A percentile compares a stretch with the other conserved stretches of the same genome.
Evolutionary conservation across 1,140 invertebrate genomes (phyloP).

Genomic region (Ruditapes philippinarum): DNA sequence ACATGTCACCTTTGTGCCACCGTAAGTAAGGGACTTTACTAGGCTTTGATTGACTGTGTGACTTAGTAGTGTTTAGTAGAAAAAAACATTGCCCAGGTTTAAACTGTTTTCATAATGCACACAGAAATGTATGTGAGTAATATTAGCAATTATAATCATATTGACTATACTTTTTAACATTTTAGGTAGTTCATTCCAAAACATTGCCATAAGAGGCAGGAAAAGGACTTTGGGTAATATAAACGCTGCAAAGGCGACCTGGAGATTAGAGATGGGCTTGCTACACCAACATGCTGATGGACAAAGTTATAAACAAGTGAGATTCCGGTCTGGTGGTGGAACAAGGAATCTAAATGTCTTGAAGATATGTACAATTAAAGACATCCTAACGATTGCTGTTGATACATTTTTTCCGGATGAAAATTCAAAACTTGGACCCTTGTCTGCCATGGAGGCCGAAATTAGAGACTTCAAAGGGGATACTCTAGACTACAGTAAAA

Average conservation of each 20-base stretch:
- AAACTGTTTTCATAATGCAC: too few species aligned
- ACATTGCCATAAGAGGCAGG: too few species aligned
- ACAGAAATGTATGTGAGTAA: too few species aligned
- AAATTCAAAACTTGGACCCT: slow-evolving; percentile 29
- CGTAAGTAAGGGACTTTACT: too few species aligned
- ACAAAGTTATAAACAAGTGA: slow-evolving; percentile 18
- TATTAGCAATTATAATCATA: too few species aligned
- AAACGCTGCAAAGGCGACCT: slow-evolving; percentile 13
- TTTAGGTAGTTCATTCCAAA: too few species aligned
- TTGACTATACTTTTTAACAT: too few species aligned
- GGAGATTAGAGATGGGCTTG: background rate
- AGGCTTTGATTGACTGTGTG: too few species aligned
- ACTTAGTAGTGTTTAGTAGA: too few species aligned
- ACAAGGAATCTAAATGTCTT: slow-evolving; percentile 11
- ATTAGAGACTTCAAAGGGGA: slow-evolving; percentile 23
- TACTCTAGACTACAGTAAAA: slow-evolving; percentile 21
- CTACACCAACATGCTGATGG: slow-evolving; percentile 7
- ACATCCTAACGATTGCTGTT: slow-evolving; percentile 1
- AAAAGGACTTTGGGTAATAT: background rate
- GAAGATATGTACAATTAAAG: slow-evolving; percentile 13
- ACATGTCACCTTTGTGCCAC: too few species aligned
- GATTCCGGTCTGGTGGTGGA: slow-evolving; percentile 5
- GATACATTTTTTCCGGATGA: slow-evolving; percentile 15
- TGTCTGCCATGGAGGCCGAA: slow-evolving; percentile 7
- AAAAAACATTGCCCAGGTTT: too few species aligned